Base-by-base conservation (phyloP, 2,888 invertebrate species). In the Drosophila niveifrons region DNA sequence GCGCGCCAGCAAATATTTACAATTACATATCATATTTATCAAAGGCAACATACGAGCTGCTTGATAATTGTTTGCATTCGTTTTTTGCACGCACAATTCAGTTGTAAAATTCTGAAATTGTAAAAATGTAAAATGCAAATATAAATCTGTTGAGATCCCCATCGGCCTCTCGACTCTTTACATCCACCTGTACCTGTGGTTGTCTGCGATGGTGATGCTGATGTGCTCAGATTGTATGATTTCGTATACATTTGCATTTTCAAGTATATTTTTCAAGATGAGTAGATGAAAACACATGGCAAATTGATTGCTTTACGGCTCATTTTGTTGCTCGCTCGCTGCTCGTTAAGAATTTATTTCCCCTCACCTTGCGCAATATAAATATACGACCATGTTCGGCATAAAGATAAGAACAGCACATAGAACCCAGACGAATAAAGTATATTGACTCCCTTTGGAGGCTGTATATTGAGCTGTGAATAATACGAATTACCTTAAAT, bases 271-370 rank as follows among this genome's bases (percentile, higher is more conserved):
- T 67, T 56, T 23, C 39, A 41, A 47, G 44, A 50, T 39, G 51
- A 43, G 55, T 56, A 57, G 70, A 62, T 71, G 81, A 80, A 75
- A 83, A 81, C 87, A 83, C 84, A 88, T 87, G 84, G 67, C 71
- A 79, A 87, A 87, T 87, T 89, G 84, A 85, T 85, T 89, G 80
- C 84, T 89, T 84, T 80, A 89, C 82, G 87, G 89, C 84, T 89
- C 89, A 89, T 89, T 85, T 85, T 89, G 80, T 70, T 63, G 70
- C 80, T 50, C 61, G 61, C 46, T 67, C 62, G 65, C 59, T 36
- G 80, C 85, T 88, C 82, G 82, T 88, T 82, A 82, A 77, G 63
- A 72, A 75, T 77, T 72, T 77, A 79, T 79, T 70, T 79, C 70
- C 56, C 68, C 69, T 18, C 29, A 62, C 53, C 46, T 62, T 46